Base-by-base conservation (phyloP, 64 coral and sea anemone genomes). In the Pocillopora damicornis region DNA sequence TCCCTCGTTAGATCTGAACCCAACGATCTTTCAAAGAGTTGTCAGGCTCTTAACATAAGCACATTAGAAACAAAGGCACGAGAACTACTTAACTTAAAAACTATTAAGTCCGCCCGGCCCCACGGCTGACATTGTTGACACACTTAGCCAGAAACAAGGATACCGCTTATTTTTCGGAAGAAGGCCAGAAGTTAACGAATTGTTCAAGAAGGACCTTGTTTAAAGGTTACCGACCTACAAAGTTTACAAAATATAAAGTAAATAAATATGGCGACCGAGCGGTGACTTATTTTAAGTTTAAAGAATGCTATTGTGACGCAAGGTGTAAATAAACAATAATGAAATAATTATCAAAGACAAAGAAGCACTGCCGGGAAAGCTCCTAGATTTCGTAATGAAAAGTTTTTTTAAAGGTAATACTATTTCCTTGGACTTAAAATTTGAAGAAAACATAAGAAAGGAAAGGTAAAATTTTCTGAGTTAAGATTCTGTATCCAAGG, bases 171-270 rank as follows among this genome's bases (percentile, higher is more conserved):
- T 20, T 23, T 71, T 5, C 4, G 22, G 67, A 11, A 77, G 20
- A 77, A 51, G 42, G 42, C 42, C 7, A 51, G 42, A 20, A 18
- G 1, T 20, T n/a, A 77, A 57, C 2, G 10, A 56, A 20, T 60
- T 80, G 42, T 62, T 30, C 8, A 35, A 61, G 60, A 62, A 7
- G 34, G 17, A 35, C 18, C 58, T 35, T 61, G 60, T 80, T 62
- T 67, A 83, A 66, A 67, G 61, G 36, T 51, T 66, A 17, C 15
- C 63, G 80, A 63, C 63, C 80, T 83, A 37, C 11, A 60, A 17
- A 78, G 23, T 79, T 79, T 20, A 61, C 57, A 61, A 79, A 60
- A 60, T 18, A 79, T 79, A 30, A 30, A 12, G 77, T 79, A 79
- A 79, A 79, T 14, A 79, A 75, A 75, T 37, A 16, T 25, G 26